Base-by-base conservation (phyloP, 2,888 invertebrate genomes). In the Subacronicta megacephala region DNA sequence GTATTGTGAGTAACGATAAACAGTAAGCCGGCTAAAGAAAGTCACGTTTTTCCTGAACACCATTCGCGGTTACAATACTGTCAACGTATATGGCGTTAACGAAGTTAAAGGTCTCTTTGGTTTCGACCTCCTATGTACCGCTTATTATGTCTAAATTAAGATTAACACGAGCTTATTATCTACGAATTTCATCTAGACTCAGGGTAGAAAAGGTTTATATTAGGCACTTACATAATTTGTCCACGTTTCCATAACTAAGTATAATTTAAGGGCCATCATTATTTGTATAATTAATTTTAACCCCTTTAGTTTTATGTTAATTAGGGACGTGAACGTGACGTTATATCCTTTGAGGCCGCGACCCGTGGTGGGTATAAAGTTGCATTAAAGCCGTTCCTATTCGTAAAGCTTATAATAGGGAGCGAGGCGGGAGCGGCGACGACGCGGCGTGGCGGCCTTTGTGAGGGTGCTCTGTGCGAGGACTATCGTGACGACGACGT, bases 51-150 rank as follows among this genome's bases (percentile, higher is more conserved):
- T 73, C 80, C 81, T 80, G 85, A 85, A 85, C 77, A 78, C 87
- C 88, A 83, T 88, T 84, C 78, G 78, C 67, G 85, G 84, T 62
- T 69, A 84, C 83, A 80, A 81, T 82, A 81, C 84, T 84, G 83
- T 84, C 84, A 84, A 80, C 87, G 80, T 82, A 86, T 88, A 87
- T 83, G 89, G 89, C 80, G 80, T 81, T 87, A 88, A 90, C 84
- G 83, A 87, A 83, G 84, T 81, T 75, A 83, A 82, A 84, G 87
- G 87, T 85, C 86, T 83, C 76, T 62, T 46, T 72, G 80, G 77
- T 72, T 72, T 72, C 72, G 80, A 83, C 83, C 84, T 80, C 71
- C 80, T 79, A 75, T 80, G 75, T 80, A 81, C 80, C 70, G 81
- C 82, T 82, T 85, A 87, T 85, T 81, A 82, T 79, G 75, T 80